These are phyloP conservation scores for Coleophora deauratella DNA, from an alignment of 2,888 invertebrate genomes.

Conservation along the genomic window DNA sequence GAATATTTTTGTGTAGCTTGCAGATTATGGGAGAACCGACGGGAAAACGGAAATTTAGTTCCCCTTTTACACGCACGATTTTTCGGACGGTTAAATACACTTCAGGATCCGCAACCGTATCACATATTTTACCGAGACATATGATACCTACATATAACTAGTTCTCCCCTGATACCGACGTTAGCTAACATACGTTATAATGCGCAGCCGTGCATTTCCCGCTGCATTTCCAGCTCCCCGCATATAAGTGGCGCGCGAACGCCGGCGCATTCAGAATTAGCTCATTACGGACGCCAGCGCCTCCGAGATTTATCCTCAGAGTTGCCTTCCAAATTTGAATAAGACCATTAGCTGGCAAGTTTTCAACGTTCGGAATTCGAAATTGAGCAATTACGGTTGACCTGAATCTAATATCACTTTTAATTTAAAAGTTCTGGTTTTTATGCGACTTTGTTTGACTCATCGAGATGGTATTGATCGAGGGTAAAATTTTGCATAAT, in stretches of 20 bases:
- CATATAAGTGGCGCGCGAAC: slow-evolving; percentile 20
- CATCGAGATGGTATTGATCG: too few relatives aligned
- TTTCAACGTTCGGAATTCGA: slow-evolving; percentile 29
- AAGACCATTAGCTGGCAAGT: slow-evolving; percentile 38
- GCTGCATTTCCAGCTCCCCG: slow-evolving; percentile 22
- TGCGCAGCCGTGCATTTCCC: slow-evolving; percentile 28
- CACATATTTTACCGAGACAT: too few relatives aligned
- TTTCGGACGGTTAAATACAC: too few relatives aligned
- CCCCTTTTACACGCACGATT: too few relatives aligned
- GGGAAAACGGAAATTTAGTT: too few relatives aligned
- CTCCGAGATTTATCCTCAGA: slow-evolving; percentile 41
- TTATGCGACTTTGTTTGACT: slow-evolving; percentile 1
- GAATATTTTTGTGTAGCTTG: too few relatives aligned
- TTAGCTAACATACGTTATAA: slow-evolving; percentile 2
- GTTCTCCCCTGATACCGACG: not conserved
- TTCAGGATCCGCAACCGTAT: too few relatives aligned
- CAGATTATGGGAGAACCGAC: too few relatives aligned
- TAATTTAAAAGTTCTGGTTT: slow-evolving; percentile 7
- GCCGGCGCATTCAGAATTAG: slow-evolving; percentile 49
- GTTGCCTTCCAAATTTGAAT: slow-evolving; percentile 45
- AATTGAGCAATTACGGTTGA: slow-evolving; percentile 19
- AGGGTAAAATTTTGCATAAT: too few relatives aligned
- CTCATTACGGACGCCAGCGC: slow-evolving; percentile 42
- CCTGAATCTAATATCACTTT: slow-evolving; percentile 4
- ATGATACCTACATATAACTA: not conserved